Conservation (phyloP, 1,140 invertebrate genomes). For the Mya arenaria region DNA sequence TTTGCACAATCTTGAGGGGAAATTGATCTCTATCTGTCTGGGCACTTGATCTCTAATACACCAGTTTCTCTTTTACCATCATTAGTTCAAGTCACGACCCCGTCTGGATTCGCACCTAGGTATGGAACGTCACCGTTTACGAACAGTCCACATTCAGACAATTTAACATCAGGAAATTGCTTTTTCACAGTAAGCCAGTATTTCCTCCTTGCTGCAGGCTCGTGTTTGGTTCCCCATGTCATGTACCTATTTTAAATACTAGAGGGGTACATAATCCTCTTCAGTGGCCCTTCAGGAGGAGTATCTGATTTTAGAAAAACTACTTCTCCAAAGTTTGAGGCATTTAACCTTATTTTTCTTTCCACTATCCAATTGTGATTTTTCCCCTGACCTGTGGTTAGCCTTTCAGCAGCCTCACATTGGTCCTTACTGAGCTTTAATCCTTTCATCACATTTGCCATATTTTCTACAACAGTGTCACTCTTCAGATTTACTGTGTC, state of each 20-base stretch:
- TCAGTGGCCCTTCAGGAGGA: neutral
- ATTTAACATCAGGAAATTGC: neutral
- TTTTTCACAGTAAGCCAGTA: neutral
- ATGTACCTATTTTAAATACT: neutral
- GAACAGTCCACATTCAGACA: neutral
- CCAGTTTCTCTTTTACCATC: neutral
- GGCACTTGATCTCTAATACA: conserved; percentile 55
- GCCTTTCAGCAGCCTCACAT: neutral
- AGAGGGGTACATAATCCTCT: neutral
- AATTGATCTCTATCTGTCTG: neutral
- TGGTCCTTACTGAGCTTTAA: neutral
- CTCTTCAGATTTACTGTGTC: neutral
- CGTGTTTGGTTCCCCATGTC: conserved; percentile 11
- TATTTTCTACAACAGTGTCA: neutral
- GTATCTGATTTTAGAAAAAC: neutral
- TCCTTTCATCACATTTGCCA: neutral
- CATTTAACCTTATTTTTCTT: neutral
- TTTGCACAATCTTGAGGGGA: conserved; percentile 11
- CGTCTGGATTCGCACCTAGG: conserved; percentile 11
- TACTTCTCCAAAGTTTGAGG: conserved; percentile 27
- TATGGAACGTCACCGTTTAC: neutral
- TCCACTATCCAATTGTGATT: neutral
- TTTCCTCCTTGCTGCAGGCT: neutral
- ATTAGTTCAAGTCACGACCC: neutral
- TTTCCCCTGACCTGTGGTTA: neutral